Base-by-base conservation (phyloP, 2,797 vertebrate species). In the Karalla daura region DNA sequence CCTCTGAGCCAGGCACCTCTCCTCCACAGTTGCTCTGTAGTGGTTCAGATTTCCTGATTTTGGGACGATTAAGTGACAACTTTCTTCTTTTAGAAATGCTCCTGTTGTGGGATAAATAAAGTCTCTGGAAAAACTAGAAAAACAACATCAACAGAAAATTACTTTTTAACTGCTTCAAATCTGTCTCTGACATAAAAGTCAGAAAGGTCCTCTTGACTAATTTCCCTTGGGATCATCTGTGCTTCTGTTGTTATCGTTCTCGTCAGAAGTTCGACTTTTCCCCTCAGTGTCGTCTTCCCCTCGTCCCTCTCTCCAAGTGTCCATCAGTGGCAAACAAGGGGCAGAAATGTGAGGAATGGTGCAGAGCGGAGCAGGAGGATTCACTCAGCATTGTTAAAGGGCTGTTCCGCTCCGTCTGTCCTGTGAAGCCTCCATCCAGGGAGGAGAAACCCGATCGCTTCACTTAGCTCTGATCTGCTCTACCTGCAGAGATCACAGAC, bases 371-470 rank as follows among this genome's bases (percentile, higher is more conserved):
- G 83, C 76, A 61, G 73, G 53, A 80, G 62, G 88, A 85, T 83
- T 88, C 76, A 67, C 62, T 67, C 71, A 46, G 66, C 78, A 70
- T 91, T 93, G 91, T 92, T 74, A 73, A 78, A 76, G 83, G 60
- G 61, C 65, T 70, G 92, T 93, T 93, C 89, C 63, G 87, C 90
- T 85, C 76, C 78, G n/a, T 86, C 87, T 86, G 76, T 67, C 85
- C 78, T 91, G 86, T 83, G 90, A 90, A 88, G n/a, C 88, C 80
- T 70, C 12, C 17, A 40, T 50, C 40, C 15, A 47, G 32, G 63
- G 46, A 35, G 51, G 51, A 67, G 93, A 91, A 93, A 94, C 65
- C 33, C 0, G 88, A 94, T 88, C 78, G 70, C 70, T 50, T 83
- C 78, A 88, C 86, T 93, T 84, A 86, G 86, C 80, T 83, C 47